These are phyloP conservation scores for Cantharis flavilabris DNA, from an alignment of 2,888 invertebrate species.

Conservation along the genomic window DNA sequence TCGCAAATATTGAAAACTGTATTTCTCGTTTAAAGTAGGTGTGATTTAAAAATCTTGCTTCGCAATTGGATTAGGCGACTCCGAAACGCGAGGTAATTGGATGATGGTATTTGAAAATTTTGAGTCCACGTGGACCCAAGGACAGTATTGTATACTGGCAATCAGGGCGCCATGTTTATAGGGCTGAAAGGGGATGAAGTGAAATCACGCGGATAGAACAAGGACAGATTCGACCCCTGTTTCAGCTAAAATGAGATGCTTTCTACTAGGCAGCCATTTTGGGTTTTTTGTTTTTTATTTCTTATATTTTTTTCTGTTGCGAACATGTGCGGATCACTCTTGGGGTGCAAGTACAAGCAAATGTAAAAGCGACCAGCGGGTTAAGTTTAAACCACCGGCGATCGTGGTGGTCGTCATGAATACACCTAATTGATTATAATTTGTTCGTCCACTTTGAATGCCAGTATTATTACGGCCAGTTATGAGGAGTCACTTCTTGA, in stretches of 20 bases:
- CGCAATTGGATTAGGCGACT: conserved; percentile 1
- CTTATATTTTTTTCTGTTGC: conserved; percentile 58
- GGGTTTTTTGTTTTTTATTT: conserved; percentile 67
- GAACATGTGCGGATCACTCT: conserved; percentile 56
- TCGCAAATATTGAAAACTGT: conserved; percentile 33
- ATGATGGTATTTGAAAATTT: conserved; percentile 27
- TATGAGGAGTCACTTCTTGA: conserved; percentile 18
- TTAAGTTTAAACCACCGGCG: conserved; percentile 11
- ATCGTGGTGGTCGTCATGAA: conserved; percentile 25
- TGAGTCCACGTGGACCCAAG: conserved; percentile 53
- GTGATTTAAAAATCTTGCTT: conserved; percentile 31
- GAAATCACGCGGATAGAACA: conserved; percentile 58
- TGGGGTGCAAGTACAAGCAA: conserved; percentile 54
- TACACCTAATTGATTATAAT: conserved; percentile 28
- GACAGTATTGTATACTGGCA: conserved; percentile 58
- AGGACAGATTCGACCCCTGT: conserved; percentile 57
- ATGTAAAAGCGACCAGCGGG: conserved; percentile 44
- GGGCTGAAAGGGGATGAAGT: conserved; percentile 58
- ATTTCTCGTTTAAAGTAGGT: conserved; percentile 51
- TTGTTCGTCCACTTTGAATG: conserved; percentile 25
- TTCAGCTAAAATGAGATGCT: conserved; percentile 59
- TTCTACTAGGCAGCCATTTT: conserved; percentile 71
- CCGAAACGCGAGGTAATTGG: conserved; percentile 34
- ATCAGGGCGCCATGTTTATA: conserved; percentile 61
- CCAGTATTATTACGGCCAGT: conserved; percentile 22